A percentile compares a stretch with the other conserved stretches of the same genome.
phyloP scores from a whole-genome alignment of 2,113 vertebrate species.

The Ciconia boyciana region DNA sequence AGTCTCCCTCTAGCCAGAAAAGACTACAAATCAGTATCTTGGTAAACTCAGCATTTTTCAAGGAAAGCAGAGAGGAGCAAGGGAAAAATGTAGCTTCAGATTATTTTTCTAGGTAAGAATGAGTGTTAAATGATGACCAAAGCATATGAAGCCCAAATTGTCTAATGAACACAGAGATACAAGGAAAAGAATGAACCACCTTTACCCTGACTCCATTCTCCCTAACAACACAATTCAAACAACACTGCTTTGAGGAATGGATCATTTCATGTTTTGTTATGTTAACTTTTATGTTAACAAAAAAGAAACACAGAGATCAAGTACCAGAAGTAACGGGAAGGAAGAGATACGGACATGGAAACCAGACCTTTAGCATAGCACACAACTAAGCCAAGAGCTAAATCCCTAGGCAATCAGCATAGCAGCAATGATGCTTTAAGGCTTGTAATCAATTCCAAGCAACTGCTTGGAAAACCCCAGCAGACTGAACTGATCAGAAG shows the following conservation, averaged over 20 bases:
- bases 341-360: background rate
- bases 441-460: constrained; percentile 43
- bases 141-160: background rate
- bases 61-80: background rate
- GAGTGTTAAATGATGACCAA: background rate
- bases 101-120: background rate
- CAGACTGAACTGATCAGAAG: constrained; percentile 14
- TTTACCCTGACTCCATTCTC: background rate
- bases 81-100: background rate
- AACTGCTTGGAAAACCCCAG: constrained; percentile 37
- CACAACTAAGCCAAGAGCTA: constrained; percentile 28
- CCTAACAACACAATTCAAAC: background rate
- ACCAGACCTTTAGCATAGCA: constrained; percentile 11
- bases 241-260: background rate
- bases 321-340: background rate
- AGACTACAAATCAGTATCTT: background rate
- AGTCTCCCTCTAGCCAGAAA: background rate
- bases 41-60: background rate
- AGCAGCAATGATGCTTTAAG: constrained; percentile 43
- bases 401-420: constrained; percentile 21
- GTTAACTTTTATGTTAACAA: background rate
- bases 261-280: background rate
- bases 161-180: background rate
- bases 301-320: background rate
- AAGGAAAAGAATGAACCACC: background rate